phyloP scores from a whole-genome alignment of 2,797 vertebrate genomes.

The Rhinatrema bivittatum region DNA sequence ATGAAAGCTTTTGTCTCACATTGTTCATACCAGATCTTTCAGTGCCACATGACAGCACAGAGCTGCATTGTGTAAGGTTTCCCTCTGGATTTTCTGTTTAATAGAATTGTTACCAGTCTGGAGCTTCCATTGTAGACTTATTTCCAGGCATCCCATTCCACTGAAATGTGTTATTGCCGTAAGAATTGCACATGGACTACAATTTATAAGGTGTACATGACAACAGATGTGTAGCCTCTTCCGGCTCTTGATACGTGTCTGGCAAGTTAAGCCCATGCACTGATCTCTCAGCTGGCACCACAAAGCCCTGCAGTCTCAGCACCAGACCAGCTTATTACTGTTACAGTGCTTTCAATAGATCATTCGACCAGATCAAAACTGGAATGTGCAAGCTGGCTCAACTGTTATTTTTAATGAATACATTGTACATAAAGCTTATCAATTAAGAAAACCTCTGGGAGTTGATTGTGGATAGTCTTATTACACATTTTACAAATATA shows the following conservation, averaged over 20 bases:
- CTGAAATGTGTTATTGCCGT: conserved; percentile 6
- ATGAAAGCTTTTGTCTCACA: too few relatives aligned
- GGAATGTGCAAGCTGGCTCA: background rate
- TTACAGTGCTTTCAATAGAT: background rate
- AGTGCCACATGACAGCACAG: conserved; percentile 5
- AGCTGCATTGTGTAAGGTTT: conserved; percentile 1
- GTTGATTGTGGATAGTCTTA: too few relatives aligned
- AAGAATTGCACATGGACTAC: conserved; percentile 6
- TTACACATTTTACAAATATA: too few relatives aligned
- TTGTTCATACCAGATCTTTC: too few relatives aligned
- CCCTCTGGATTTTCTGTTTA: conserved; percentile 6
- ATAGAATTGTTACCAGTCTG: conserved; percentile 6
- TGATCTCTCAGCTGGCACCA: background rate
- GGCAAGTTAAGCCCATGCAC: conserved; percentile 3
- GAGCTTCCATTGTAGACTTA: conserved; percentile 3
- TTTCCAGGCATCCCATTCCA: conserved; percentile 2
- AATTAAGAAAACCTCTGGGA: too few relatives aligned
- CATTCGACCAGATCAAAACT: background rate
- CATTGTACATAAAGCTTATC: too few relatives aligned
- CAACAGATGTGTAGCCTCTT: conserved; percentile 4
- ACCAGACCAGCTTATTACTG: background rate
- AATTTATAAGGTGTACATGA: conserved; percentile 3
- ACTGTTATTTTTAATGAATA: background rate
- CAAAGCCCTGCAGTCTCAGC: background rate
- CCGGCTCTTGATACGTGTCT: conserved; percentile 1